Conservation (phyloP, 2,113 vertebrate genomes). For the crab-eating macaque (Macaca fascicularis) region DNA sequence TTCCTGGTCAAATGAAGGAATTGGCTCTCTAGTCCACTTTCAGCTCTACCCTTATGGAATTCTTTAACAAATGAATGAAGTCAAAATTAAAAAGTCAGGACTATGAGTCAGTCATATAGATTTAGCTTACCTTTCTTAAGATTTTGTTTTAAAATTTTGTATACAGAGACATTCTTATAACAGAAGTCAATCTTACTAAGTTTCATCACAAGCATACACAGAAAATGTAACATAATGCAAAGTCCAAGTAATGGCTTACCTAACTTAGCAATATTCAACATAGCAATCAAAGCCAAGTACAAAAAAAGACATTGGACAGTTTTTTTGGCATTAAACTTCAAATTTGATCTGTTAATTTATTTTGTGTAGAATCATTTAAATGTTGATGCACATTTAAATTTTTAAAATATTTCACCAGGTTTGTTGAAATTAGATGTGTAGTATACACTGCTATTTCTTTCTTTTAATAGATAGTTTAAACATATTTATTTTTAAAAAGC, state of each 20-base stretch:
- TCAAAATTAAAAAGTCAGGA: not conserved
- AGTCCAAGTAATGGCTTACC: not conserved
- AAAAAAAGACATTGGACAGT: not conserved
- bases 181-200: not conserved
- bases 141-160: not conserved
- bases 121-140: not conserved
- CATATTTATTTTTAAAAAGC: not conserved
- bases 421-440: not conserved
- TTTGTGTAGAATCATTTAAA: not conserved
- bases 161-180: not conserved
- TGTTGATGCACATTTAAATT: not conserved
- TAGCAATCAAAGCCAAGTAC: not conserved
- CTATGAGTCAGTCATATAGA: not conserved
- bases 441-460: not conserved
- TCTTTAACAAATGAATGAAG: not conserved
- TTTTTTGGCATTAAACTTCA: not conserved
- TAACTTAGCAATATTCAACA: not conserved
- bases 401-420: not conserved
- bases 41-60: not conserved
- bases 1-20: not conserved
- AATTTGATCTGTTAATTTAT: not conserved
- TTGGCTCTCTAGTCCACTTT: not conserved
- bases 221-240: not conserved
- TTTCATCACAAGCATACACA: not conserved
- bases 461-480: not conserved